Percentiles rank a stretch among this genome's conserved stretches.
phyloP scores from a whole-genome alignment of 2,888 invertebrate species.

The Cyclophora albipunctata region DNA sequence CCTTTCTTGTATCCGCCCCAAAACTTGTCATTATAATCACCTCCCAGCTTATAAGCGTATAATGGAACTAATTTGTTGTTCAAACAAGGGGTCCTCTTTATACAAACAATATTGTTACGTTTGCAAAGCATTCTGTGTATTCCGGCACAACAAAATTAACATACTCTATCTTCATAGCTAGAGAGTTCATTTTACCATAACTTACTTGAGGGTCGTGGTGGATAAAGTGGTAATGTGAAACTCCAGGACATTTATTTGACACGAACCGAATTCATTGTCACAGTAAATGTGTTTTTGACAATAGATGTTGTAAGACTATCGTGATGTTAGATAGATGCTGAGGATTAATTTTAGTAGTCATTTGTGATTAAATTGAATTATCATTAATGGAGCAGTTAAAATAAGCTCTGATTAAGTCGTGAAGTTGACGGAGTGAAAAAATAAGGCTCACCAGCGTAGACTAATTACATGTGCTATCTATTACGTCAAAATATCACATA shows the following conservation, averaged over 20 bases:
- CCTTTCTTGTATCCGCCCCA: slow-evolving; percentile 29
- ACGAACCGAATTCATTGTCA: slow-evolving; percentile 60
- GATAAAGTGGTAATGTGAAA: slow-evolving; percentile 29
- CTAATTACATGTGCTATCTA: too few species aligned
- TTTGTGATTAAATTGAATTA: neutral
- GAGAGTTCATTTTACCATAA: slow-evolving; percentile 22
- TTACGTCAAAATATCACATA: too few species aligned
- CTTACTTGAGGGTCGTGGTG: neutral
- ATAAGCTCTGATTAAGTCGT: neutral
- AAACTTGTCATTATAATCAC: slow-evolving; percentile 39
- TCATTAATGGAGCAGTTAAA: too few species aligned
- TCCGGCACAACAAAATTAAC: neutral
- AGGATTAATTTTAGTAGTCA: slow-evolving; percentile 44
- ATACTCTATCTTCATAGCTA: neutral
- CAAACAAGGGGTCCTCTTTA: slow-evolving; percentile 62
- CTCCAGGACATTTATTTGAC: slow-evolving; percentile 61
- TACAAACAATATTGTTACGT: slow-evolving; percentile 54
- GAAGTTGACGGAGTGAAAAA: neutral
- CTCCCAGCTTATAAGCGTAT: slow-evolving; percentile 64
- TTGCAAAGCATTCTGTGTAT: slow-evolving; percentile 19
- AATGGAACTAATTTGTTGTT: slow-evolving; percentile 73
- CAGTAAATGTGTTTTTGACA: slow-evolving; percentile 33
- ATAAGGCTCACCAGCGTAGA: too few species aligned
- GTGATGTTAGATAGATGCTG: slow-evolving; percentile 44
- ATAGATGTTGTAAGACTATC: slow-evolving; percentile 32